A percentile compares a stretch with the other conserved stretches of the same genome.
Evolutionary conservation across 2,113 vertebrate genomes (phyloP).

Genomic region (Monarcha castaneiventris): DNA sequence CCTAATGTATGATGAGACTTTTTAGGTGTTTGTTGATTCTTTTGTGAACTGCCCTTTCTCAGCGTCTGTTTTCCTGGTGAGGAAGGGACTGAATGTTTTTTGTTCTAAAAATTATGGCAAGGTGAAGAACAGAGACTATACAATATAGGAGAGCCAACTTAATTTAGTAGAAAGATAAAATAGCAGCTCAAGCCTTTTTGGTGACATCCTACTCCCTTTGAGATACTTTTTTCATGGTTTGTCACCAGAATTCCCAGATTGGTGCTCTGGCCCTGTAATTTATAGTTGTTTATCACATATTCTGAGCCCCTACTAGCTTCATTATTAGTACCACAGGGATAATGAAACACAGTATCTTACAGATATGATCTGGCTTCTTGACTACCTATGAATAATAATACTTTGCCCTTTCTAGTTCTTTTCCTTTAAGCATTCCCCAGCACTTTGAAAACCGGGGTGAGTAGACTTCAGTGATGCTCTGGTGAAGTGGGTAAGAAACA

Average conservation of each 20-base stretch:
- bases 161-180: conserved; percentile 31
- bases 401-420: conserved; percentile 46
- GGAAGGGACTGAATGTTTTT: neutral
- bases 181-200: conserved; percentile 17
- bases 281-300: conserved; percentile 46
- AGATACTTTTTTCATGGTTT: conserved; percentile 25
- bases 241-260: conserved; percentile 36
- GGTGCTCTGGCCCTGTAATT: conserved; percentile 29
- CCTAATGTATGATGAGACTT: neutral
- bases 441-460: conserved; percentile 25
- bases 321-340: conserved; percentile 56
- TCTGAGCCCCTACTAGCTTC: conserved; percentile 30
- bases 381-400: conserved; percentile 52
- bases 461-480: conserved; percentile 2
- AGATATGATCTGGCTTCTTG: conserved; percentile 46
- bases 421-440: conserved; percentile 25
- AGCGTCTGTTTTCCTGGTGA: neutral
- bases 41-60: neutral
- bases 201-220: conserved; percentile 37
- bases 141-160: neutral
- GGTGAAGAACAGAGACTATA: neutral
- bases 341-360: conserved; percentile 46
- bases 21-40: neutral
- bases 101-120: conserved; percentile 3
- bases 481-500: neutral